Evolutionary conservation across 2,888 invertebrate genomes (phyloP).

Genomic region (Limnephilus lunatus): DNA sequence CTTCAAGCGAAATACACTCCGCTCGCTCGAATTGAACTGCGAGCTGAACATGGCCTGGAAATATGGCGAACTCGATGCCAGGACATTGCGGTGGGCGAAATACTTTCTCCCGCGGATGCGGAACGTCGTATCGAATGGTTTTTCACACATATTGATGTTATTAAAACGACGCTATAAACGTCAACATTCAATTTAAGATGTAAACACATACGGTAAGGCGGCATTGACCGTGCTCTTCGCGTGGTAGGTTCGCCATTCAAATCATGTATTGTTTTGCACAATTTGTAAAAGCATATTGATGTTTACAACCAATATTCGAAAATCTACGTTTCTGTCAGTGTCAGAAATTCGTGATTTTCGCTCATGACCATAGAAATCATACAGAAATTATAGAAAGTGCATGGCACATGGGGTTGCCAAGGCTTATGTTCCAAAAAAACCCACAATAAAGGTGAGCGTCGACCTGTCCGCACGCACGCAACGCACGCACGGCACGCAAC

Average conservation of each 20-base stretch:
- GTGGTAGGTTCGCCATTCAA: background rate
- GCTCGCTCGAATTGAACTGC: slow-evolving; percentile 2
- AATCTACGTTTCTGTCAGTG: background rate
- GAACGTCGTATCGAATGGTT: slow-evolving; percentile 7
- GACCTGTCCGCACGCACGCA: too few species aligned
- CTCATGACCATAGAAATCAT: background rate
- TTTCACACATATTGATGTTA: background rate
- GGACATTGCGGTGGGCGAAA: background rate
- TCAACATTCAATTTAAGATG: background rate
- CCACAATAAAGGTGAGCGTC: too few species aligned
- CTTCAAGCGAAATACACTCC: background rate
- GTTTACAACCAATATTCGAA: background rate
- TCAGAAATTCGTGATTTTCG: background rate
- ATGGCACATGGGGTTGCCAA: too few species aligned
- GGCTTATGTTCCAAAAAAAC: too few species aligned
- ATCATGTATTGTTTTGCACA: background rate
- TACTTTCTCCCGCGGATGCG: background rate
- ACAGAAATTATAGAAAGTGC: too few species aligned
- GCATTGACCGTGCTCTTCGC: background rate
- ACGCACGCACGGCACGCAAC: too few species aligned
- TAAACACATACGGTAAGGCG: background rate
- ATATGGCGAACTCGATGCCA: background rate
- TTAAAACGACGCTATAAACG: background rate
- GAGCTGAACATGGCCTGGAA: slow-evolving; percentile 30
- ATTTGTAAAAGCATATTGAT: background rate